Evolutionary conservation across 2,113 vertebrate species (phyloP).

Genomic region (Perognathus longimembris): DNA sequence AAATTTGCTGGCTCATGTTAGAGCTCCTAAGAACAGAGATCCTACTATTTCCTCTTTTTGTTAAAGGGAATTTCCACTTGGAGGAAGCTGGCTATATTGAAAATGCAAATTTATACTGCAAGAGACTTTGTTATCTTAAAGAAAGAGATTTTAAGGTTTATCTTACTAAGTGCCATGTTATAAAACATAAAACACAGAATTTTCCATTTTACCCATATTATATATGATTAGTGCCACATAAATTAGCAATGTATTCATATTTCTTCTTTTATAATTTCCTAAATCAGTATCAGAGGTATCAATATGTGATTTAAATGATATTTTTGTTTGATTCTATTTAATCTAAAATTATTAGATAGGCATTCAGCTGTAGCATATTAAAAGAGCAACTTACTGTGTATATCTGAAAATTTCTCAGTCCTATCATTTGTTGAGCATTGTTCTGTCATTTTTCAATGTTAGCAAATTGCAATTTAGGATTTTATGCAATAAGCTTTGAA

Average conservation of each 20-base stretch:
- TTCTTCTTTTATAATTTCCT: constrained; percentile 48
- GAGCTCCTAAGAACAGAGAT: constrained; percentile 55
- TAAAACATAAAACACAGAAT: constrained; percentile 33
- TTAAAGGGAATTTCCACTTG: constrained; percentile 66
- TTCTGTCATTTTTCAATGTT: constrained; percentile 24
- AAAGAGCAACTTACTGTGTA: background rate
- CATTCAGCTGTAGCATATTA: constrained; percentile 49
- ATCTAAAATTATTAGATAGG: constrained; percentile 15
- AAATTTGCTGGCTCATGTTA: constrained; percentile 26
- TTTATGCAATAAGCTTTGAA: constrained; percentile 60
- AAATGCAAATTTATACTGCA: constrained; percentile 56
- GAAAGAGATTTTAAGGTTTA: constrained; percentile 1
- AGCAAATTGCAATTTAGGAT: constrained; percentile 16
- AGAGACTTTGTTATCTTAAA: constrained; percentile 51
- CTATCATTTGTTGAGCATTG: constrained; percentile 33
- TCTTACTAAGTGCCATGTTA: background rate
- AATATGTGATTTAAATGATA: constrained; percentile 41
- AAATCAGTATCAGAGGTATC: constrained; percentile 40
- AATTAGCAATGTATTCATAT: constrained; percentile 47
- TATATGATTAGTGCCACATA: constrained; percentile 38
- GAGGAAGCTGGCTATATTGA: constrained; percentile 27
- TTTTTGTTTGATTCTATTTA: constrained; percentile 58
- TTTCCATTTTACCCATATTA: constrained; percentile 21
- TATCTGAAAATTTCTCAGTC: background rate
- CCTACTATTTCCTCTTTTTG: constrained; percentile 11